Percentiles rank a stretch among this genome's conserved stretches.
Conservation (phyloP, 2,113 vertebrate species). For the Sinocyclocheilus rhinocerous region DNA sequence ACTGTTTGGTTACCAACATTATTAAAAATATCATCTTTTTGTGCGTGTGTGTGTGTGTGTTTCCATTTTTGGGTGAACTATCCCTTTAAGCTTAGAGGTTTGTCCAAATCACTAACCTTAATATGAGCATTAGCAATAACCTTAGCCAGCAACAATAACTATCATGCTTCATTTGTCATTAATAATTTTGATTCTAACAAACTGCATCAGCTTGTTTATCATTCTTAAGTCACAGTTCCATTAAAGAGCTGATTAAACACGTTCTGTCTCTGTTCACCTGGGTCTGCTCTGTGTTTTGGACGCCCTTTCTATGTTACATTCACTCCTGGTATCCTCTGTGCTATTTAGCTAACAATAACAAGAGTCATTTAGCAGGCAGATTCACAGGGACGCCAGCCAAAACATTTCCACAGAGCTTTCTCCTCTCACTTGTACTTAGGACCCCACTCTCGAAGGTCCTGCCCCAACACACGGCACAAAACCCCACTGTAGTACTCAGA, state of each 20-base stretch:
- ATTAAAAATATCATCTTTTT: no score
- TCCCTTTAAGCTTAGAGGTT: not conserved
- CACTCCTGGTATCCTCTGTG: constrained; percentile 48
- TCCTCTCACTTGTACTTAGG: constrained; percentile 62
- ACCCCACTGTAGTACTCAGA: constrained; percentile 67
- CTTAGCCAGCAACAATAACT: not conserved
- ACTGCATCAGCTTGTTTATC: constrained; percentile 29
- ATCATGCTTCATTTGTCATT: constrained; percentile 14
- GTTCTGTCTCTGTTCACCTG: constrained; percentile 47
- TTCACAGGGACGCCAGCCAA: constrained; percentile 58
- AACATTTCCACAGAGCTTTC: constrained; percentile 42
- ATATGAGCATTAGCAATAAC: not conserved
- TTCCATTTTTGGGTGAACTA: no score
- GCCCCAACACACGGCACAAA: constrained; percentile 65
- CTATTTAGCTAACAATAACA: constrained; percentile 63
- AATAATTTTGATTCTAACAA: constrained; percentile 1
- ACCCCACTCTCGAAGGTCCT: constrained; percentile 66
- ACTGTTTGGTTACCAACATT: no score
- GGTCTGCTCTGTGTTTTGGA: constrained; percentile 52
- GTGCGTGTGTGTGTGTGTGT: no score
- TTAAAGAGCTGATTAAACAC: not conserved
- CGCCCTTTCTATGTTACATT: constrained; percentile 41
- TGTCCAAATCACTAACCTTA: not conserved
- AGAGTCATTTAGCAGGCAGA: constrained; percentile 63
- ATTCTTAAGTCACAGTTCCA: constrained; percentile 15